These are phyloP conservation scores for Acronicta leporina DNA, from an alignment of 2,888 invertebrate genomes.

Conservation along the genomic window DNA sequence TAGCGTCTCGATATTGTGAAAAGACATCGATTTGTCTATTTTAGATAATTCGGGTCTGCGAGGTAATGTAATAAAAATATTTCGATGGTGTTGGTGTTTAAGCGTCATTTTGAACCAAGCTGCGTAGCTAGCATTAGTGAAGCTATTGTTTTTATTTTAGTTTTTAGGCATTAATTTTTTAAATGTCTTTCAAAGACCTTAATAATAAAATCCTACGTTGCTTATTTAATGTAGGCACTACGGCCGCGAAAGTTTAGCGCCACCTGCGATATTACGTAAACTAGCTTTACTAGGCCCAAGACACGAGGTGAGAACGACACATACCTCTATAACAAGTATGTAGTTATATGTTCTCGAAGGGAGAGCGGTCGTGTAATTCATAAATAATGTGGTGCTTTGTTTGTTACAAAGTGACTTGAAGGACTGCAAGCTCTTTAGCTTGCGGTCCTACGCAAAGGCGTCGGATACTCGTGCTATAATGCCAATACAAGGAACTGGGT, in stretches of 20 bases:
- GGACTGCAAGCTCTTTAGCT: conserved; percentile 12
- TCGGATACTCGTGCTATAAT: conserved; percentile 4
- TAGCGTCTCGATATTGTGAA: conserved; percentile 17
- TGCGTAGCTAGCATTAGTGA: conserved; percentile 18
- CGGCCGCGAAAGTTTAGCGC: conserved; percentile 24
- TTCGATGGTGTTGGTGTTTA: conserved; percentile 6
- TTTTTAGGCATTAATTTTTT: not conserved
- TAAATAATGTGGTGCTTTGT: conserved; percentile 23
- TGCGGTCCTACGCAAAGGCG: no score
- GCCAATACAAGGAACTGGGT: conserved; percentile 10
- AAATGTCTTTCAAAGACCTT: no score
- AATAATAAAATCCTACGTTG: not conserved
- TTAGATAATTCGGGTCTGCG: conserved; percentile 1
- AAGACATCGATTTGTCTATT: conserved; percentile 11
- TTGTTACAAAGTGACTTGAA: conserved; percentile 12
- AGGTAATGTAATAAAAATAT: conserved; percentile 8
- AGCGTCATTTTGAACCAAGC: conserved; percentile 19
- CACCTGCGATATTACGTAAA: conserved; percentile 48
- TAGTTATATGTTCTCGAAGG: conserved; percentile 23
- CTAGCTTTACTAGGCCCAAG: conserved; percentile 41
- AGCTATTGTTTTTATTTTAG: conserved; percentile 8
- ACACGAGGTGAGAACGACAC: conserved; percentile 32
- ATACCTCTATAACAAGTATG: conserved; percentile 33
- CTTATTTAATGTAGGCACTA: not conserved
- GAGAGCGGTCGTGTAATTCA: conserved; percentile 21